These are phyloP conservation scores for Oostethus manadensis DNA, from an alignment of 2,113 vertebrate species.

Conservation along the genomic window DNA sequence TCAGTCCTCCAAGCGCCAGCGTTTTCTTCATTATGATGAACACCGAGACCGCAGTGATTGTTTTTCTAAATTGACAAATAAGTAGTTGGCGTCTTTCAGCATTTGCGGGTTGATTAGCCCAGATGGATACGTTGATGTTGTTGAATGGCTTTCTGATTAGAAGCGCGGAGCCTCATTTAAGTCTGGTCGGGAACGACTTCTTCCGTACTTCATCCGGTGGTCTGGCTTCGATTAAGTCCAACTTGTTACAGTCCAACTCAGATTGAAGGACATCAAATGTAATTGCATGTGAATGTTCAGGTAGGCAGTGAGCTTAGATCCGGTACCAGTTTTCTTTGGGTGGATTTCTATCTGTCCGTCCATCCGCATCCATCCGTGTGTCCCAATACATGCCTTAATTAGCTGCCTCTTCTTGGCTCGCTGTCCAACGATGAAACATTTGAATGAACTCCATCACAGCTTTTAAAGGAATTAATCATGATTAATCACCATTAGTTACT, in stretches of 20 bases:
- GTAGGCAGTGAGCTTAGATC: not conserved
- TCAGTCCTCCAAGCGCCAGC: slow-evolving; percentile 28
- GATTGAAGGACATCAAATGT: not conserved
- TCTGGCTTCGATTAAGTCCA: slow-evolving; percentile 63
- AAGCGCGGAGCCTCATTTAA: slow-evolving; percentile 45
- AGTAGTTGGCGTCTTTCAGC: slow-evolving; percentile 18
- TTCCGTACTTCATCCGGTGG: slow-evolving; percentile 39
- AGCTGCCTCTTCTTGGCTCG: too few species aligned
- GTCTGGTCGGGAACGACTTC: slow-evolving; percentile 42
- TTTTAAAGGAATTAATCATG: too few species aligned
- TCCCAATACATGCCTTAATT: too few species aligned
- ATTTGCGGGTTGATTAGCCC: slow-evolving; percentile 20
- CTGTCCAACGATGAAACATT: too few species aligned
- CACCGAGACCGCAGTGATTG: not conserved
- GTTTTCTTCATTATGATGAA: slow-evolving; percentile 10
- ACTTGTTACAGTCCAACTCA: slow-evolving; percentile 21
- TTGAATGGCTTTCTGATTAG: slow-evolving; percentile 46
- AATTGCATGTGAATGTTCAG: not conserved
- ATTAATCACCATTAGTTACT: too few species aligned
- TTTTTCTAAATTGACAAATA: slow-evolving; percentile 20
- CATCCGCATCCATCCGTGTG: too few species aligned
- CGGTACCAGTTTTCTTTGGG: too few species aligned
- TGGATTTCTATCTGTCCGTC: too few species aligned
- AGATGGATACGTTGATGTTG: slow-evolving; percentile 35
- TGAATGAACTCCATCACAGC: too few species aligned